Evolutionary conservation across 53 echinoderm and acorn worm species (phyloP).

Genomic region (Echinometra lucunter): DNA sequence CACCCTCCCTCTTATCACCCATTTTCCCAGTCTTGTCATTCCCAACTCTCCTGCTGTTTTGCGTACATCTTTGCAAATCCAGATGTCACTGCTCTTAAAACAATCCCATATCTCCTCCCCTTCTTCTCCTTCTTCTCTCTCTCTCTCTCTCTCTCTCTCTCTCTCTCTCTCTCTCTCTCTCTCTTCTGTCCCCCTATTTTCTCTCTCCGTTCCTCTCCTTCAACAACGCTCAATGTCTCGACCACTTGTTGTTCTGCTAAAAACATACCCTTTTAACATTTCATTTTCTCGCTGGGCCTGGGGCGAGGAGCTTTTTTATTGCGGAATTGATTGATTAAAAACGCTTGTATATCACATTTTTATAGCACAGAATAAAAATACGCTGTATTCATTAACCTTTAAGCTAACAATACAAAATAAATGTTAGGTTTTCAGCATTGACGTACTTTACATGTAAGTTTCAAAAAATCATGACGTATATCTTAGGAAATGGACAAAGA

Average conservation of each 20-base stretch:
- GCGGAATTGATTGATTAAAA: not conserved
- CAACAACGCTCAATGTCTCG: not conserved
- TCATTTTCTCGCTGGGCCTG: not conserved
- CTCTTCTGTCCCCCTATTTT: not conserved
- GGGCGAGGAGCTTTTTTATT: not conserved
- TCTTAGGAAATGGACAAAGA: not conserved
- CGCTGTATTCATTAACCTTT: slow-evolving; percentile 14
- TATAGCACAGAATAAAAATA: not conserved
- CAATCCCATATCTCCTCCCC: no score
- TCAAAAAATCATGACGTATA: not conserved
- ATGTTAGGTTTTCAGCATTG: not conserved
- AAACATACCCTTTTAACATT: not conserved
- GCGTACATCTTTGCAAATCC: no score
- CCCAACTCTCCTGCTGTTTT: not conserved
- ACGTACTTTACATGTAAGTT: not conserved
- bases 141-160: not conserved
- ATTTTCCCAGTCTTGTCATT: not conserved
- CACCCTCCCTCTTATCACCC: not conserved
- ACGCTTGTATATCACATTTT: not conserved
- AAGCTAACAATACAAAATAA: not conserved
- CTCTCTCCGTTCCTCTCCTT: not conserved
- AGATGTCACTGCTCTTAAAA: no score
- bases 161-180: not conserved
- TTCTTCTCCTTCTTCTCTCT: not conserved
- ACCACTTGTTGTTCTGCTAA: not conserved